Evolutionary conservation across 92 coral and sea anemone species (phyloP).

Genomic region (Bergia sp.): DNA sequence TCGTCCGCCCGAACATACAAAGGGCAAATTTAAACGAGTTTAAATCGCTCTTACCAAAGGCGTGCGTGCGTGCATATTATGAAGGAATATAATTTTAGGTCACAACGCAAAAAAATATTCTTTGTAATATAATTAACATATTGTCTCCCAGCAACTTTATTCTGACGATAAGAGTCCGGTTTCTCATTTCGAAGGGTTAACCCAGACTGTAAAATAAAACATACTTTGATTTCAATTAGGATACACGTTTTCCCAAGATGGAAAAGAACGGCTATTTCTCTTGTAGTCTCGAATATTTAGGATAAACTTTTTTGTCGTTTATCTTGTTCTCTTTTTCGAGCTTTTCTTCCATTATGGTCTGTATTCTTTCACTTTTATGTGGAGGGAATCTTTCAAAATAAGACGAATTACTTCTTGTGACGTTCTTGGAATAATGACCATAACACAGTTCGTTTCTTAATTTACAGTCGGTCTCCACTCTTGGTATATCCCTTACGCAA

Average conservation of each 20-base stretch:
- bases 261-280: not conserved
- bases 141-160: not conserved
- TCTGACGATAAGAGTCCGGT: not conserved
- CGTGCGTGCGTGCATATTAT: not conserved
- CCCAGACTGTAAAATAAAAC: not conserved
- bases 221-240: not conserved
- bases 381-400: slow-evolving; percentile 3
- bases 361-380: not conserved
- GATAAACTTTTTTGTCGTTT: not conserved
- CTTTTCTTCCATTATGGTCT: not conserved
- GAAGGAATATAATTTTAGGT: not conserved
- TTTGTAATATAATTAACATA: not conserved
- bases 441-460: not conserved
- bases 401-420: not conserved
- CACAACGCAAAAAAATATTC: not conserved
- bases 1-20: too few species aligned
- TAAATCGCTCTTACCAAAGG: not conserved
- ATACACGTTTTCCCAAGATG: not conserved
- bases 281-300: not conserved
- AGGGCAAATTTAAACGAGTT: too few species aligned
- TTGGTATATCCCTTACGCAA: not conserved
- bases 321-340: not conserved
- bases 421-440: not conserved
- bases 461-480: not conserved
- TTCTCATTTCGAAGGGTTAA: too few species aligned